Evolutionary conservation across 2,113 vertebrate species (phyloP).

Genomic region (Ophthalmolycus amberensis): DNA sequence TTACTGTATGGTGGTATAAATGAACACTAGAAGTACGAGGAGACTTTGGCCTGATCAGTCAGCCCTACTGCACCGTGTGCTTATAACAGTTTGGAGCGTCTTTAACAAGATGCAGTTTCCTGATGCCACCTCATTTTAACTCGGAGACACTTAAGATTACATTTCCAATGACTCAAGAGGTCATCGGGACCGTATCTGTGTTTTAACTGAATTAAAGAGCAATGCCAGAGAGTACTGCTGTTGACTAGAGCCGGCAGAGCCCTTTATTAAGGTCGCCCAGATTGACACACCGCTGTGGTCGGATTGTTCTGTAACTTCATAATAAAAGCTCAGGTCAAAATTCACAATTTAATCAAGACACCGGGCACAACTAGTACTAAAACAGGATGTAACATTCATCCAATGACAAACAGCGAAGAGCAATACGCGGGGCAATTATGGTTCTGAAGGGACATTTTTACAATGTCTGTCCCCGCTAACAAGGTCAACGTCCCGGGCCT

Average conservation of each 20-base stretch:
- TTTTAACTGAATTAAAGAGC: conserved; percentile 24
- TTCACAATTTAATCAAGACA: conserved; percentile 58
- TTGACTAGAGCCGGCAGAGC: conserved; percentile 31
- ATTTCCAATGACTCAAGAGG: not conserved
- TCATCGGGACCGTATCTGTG: conserved; percentile 10
- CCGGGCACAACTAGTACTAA: conserved; percentile 5
- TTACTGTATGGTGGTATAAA: not conserved
- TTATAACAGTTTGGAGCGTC: not conserved
- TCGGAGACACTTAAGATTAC: not conserved
- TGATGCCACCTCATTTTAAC: not conserved
- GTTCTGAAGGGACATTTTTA: conserved; percentile 38
- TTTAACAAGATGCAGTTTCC: not conserved
- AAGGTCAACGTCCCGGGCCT: conserved; percentile 60
- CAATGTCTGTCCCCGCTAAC: conserved; percentile 48
- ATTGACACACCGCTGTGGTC: conserved; percentile 46
- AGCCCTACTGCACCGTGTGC: not conserved
- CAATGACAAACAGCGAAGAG: conserved; percentile 47
- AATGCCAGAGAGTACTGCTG: conserved; percentile 22
- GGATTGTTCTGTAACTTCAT: conserved; percentile 21
- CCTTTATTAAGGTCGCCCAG: conserved; percentile 25
- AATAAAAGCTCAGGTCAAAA: conserved; percentile 12
- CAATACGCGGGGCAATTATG: conserved; percentile 35
- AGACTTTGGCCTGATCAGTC: not conserved
- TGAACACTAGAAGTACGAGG: not conserved
- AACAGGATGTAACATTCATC: conserved; percentile 42